Base-by-base conservation (phyloP, 2,888 invertebrate species). In the Campoplex nolae region DNA sequence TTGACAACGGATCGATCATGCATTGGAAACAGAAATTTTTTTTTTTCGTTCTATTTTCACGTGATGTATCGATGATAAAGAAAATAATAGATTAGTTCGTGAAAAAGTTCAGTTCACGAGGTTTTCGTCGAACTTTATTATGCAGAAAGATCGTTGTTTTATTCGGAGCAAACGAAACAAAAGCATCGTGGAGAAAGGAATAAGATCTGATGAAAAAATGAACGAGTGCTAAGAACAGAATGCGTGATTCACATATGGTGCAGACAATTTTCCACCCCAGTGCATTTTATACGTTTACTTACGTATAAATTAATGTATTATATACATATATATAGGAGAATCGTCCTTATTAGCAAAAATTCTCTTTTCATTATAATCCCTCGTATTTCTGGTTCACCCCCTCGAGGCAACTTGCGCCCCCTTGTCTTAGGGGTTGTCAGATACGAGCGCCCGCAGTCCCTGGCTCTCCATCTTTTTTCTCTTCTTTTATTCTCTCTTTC, bases 301-400 rank as follows among this genome's bases (percentile, higher is more conserved):
- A 32, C 28, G 13, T 67, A 67, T 45, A 77, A 77, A 48, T 62
- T 62, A 32, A 32, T 16, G 32, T 62, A 62, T 23, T 23, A 23
- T 0, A 23, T 23, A 23, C 13, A 58, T 62, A 62, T 62, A 62
- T 62, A 62, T 32, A 58, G 42, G 70, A 28, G 83, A 51, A 68
- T 62, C 74, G 86, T 84, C 77, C 88, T 89, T 90, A 91, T 91
- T 90, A 91, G 88, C 88, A 89, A 89, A 91, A 90, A 91, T 92
- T 90, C 92, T 90, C 89, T 90, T 91, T 90, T 92, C 89, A 92
- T 92, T 91, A 91, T 84, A 75, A 84, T 84, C 82, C 87, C 87
- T 84, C 91, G 75, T 87, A 84, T 79, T 82, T 79, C 84, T 51
- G 90, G 88, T 90, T 56, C 38, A 65, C 68, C 77, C 73, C 82